Evolutionary conservation across 2,113 vertebrate species (phyloP).

Genomic region (Vulpes ferrilata): DNA sequence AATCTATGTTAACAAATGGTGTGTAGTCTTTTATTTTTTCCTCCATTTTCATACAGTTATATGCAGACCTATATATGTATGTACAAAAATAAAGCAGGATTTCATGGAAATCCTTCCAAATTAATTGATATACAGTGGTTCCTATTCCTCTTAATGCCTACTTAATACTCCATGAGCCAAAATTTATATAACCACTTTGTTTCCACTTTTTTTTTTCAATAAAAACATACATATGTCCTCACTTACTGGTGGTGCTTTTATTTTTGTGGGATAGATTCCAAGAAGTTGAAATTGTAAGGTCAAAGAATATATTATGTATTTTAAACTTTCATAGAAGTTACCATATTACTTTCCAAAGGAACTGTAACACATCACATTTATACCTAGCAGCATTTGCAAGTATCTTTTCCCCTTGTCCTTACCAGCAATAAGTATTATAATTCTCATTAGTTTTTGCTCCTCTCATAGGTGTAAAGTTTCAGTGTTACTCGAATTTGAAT

Average conservation of each 20-base stretch:
- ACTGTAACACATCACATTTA: background rate
- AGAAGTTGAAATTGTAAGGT: constrained; percentile 19
- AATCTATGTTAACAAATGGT: background rate
- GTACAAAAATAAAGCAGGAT: background rate
- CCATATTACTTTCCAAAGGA: background rate
- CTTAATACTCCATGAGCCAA: constrained; percentile 13
- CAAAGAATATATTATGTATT: constrained; percentile 14
- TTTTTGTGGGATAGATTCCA: constrained; percentile 26
- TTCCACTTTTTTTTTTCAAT: constrained; percentile 25
- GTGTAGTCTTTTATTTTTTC: background rate
- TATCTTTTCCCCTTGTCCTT: background rate
- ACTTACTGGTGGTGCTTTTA: background rate
- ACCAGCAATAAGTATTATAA: background rate
- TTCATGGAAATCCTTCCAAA: background rate
- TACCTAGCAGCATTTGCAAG: background rate
- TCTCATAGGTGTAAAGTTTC: constrained; percentile 1
- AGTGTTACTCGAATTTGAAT: constrained; percentile 51
- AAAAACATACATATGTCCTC: background rate
- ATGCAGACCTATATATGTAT: background rate
- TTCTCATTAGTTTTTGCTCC: constrained; percentile 43
- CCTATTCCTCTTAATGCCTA: constrained; percentile 30
- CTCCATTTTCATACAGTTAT: background rate
- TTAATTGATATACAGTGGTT: background rate
- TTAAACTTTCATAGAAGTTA: constrained; percentile 9
- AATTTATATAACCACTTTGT: constrained; percentile 1